Conservation (phyloP, 2,113 vertebrate genomes). For the Melozone crissalis region DNA sequence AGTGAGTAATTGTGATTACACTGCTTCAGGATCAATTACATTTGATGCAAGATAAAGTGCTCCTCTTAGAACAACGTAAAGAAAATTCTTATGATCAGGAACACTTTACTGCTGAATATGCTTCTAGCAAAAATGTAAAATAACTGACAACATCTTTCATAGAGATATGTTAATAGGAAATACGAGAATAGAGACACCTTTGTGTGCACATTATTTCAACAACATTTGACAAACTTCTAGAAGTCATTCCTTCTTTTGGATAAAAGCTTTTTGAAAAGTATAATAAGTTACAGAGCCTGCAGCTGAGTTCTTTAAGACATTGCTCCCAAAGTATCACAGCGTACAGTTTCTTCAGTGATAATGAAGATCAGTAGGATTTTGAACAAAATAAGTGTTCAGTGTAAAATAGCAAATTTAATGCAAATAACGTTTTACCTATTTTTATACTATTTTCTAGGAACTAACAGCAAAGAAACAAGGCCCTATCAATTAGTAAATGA, state of each 20-base stretch:
- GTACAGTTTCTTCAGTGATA: background rate
- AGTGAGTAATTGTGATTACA: constrained; percentile 98
- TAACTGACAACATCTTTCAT: constrained; percentile 20
- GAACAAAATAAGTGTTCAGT: background rate
- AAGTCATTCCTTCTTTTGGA: background rate
- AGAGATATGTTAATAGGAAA: background rate
- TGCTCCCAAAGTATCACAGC: background rate
- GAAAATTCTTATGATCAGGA: constrained; percentile 74
- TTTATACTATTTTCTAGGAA: background rate
- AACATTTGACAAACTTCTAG: background rate
- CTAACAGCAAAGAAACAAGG: background rate
- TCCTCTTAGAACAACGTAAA: constrained; percentile 75
- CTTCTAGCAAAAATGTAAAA: constrained; percentile 53
- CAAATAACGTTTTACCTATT: background rate
- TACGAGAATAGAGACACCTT: background rate
- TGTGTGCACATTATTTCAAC: background rate
- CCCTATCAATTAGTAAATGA: constrained; percentile 24
- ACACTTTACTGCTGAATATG: constrained; percentile 45
- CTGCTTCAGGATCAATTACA: constrained; percentile 91
- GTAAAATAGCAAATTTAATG: background rate
- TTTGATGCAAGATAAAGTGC: constrained; percentile 86
- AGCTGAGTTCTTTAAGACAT: background rate
- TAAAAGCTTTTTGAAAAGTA: background rate
- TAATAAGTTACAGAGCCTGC: background rate
- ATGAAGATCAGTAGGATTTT: background rate